Evolutionary conservation across 2,888 invertebrate species (phyloP).

Genomic region (Habroteleia sp.): DNA sequence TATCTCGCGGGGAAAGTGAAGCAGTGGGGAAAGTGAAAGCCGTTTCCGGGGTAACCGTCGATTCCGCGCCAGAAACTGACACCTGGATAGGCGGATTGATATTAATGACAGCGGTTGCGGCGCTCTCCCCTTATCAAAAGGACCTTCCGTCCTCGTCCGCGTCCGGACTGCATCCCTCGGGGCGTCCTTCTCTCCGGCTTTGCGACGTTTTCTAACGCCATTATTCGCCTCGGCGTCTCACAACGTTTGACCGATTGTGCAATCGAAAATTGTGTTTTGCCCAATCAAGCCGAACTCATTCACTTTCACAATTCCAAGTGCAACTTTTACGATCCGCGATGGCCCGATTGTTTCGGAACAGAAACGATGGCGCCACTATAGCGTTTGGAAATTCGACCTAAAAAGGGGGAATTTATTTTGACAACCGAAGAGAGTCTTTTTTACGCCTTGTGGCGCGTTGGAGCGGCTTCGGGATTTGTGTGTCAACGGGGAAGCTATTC

Average conservation of each 20-base stretch:
- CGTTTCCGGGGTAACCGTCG: slow-evolving; percentile 61
- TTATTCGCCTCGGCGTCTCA: slow-evolving; percentile 6
- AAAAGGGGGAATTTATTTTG: too few relatives aligned
- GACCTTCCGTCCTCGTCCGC: too few relatives aligned
- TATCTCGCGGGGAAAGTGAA: slow-evolving; percentile 60
- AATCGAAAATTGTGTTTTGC: slow-evolving; percentile 34
- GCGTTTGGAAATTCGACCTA: slow-evolving; percentile 27
- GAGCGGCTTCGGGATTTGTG: too few relatives aligned
- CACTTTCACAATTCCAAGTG: slow-evolving; percentile 8
- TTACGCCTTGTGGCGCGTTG: too few relatives aligned
- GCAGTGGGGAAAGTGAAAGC: slow-evolving; percentile 65
- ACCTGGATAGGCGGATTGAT: slow-evolving; percentile 42
- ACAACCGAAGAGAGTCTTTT: too few relatives aligned
- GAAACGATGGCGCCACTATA: too few relatives aligned
- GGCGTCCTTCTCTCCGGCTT: not conserved
- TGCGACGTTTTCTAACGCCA: slow-evolving; percentile 1
- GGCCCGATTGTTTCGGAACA: too few relatives aligned
- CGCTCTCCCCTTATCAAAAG: not conserved
- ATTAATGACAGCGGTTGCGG: slow-evolving; percentile 38
- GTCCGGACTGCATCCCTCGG: not conserved
- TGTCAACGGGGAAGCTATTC: too few relatives aligned
- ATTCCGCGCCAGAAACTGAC: slow-evolving; percentile 59
- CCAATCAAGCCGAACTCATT: slow-evolving; percentile 1
- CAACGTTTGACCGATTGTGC: slow-evolving; percentile 23
- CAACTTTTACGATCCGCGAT: slow-evolving; percentile 17